A percentile compares a stretch with the other conserved stretches of the same genome.
Evolutionary conservation across 2,113 vertebrate species (phyloP).

Genomic region (Erinaceus europaeus): DNA sequence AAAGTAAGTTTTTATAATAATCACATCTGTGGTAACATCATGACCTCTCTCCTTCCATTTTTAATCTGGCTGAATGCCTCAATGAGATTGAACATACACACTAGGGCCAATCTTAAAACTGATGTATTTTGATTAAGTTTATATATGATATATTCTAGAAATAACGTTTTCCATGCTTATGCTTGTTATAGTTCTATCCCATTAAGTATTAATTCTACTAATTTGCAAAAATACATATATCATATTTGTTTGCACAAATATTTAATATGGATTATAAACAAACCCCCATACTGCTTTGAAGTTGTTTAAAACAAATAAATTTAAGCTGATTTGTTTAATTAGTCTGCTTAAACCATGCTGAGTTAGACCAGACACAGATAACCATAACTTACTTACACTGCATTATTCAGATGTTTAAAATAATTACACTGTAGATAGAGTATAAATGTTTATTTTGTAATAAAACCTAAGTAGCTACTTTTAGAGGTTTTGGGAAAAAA

Average conservation of each 20-base stretch:
- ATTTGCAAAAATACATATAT: not conserved
- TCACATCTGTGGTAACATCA: not conserved
- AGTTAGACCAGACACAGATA: slow-evolving; percentile 3
- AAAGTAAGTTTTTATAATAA: not conserved
- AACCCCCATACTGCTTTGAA: not conserved
- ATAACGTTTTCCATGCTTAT: not conserved
- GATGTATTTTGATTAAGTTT: not conserved
- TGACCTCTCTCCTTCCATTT: not conserved
- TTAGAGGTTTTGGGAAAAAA: not conserved
- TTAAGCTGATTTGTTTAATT: slow-evolving; percentile 48
- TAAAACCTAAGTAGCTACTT: slow-evolving; percentile 39
- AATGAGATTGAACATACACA: not conserved
- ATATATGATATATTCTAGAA: not conserved
- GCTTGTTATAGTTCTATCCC: not conserved
- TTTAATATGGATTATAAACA: not conserved
- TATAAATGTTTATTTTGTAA: not conserved
- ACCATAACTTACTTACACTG: not conserved
- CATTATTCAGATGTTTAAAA: slow-evolving; percentile 5
- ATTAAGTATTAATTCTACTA: not conserved
- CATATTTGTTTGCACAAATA: not conserved
- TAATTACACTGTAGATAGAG: slow-evolving; percentile 13
- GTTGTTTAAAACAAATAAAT: slow-evolving; percentile 22
- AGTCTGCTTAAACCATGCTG: not conserved
- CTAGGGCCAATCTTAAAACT: not conserved
- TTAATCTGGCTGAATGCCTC: not conserved